phyloP scores from a whole-genome alignment of 35 echinoderm and acorn worm genomes.

The Ophioderma brevispina region DNA sequence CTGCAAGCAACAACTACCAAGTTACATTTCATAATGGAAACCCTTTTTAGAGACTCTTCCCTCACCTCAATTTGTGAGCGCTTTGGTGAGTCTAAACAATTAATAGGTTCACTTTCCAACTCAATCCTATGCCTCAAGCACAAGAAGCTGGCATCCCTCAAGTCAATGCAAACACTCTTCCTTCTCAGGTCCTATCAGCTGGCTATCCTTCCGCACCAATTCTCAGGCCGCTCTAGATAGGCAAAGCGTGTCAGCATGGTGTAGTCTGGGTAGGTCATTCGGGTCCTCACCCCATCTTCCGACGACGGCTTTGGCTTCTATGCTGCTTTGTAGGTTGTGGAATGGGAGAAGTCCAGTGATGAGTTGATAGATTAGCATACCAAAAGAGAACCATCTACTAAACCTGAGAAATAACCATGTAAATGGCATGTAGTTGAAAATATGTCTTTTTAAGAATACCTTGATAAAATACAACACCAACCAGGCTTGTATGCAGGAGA shows the following conservation, averaged over 20 bases:
- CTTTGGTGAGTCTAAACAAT: not conserved
- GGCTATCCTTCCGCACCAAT: slow-evolving; percentile 53
- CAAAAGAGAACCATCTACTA: slow-evolving; percentile 78
- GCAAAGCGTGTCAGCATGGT: slow-evolving; percentile 45
- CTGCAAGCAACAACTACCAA: too few relatives aligned
- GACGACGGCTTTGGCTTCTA: slow-evolving; percentile 61
- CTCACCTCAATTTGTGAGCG: not conserved
- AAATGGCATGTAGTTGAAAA: too few relatives aligned
- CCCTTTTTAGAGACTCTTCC: too few relatives aligned
- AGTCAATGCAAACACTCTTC: not conserved
- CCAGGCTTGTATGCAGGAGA: too few relatives aligned
- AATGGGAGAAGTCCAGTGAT: slow-evolving; percentile 53
- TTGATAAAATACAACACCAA: too few relatives aligned
- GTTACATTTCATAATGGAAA: too few relatives aligned
- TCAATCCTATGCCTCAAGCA: slow-evolving; percentile 33
- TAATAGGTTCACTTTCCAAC: not conserved
- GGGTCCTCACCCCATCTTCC: slow-evolving; percentile 45
- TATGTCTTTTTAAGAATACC: too few relatives aligned
- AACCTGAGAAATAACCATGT: too few relatives aligned
- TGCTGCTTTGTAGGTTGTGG: slow-evolving; percentile 41
- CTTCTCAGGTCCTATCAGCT: slow-evolving; percentile 12
- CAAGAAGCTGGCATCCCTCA: slow-evolving; percentile 39
- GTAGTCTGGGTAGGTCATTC: slow-evolving; percentile 42
- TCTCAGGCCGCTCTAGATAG: slow-evolving; percentile 36
- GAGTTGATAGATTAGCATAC: slow-evolving; percentile 70